Conservation (phyloP, 2,797 vertebrate genomes). For the Microchirus variegatus region DNA sequence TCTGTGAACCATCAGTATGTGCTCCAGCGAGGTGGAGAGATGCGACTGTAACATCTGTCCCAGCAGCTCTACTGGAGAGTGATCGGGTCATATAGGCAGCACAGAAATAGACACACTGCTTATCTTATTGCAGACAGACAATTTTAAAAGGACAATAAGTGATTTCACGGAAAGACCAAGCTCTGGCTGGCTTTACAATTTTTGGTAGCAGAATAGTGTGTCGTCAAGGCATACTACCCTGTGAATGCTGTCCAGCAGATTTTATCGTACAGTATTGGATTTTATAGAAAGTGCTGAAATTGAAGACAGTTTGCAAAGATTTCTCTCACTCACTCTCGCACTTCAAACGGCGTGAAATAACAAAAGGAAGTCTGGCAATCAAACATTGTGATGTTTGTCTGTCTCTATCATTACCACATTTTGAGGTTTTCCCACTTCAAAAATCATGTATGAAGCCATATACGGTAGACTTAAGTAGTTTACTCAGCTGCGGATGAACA, state of each 20-base stretch:
- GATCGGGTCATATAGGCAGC: conserved; percentile 60
- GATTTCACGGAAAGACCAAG: conserved; percentile 54
- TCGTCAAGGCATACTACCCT: conserved; percentile 32
- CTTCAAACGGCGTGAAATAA: conserved; percentile 79
- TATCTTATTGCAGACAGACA: conserved; percentile 59
- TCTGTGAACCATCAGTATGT: conserved; percentile 68
- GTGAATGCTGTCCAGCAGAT: conserved; percentile 57
- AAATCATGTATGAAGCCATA: conserved; percentile 69
- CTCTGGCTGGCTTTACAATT: conserved; percentile 21
- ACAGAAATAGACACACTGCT: conserved; percentile 59
- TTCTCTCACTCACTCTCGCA: conserved; percentile 52
- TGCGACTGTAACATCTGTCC: conserved; percentile 69
- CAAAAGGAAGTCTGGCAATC: conserved; percentile 78
- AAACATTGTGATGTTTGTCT: conserved; percentile 74
- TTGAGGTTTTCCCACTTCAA: conserved; percentile 69
- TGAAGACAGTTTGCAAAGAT: conserved; percentile 59
- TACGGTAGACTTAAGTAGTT: conserved; percentile 80
- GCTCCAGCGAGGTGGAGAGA: conserved; percentile 48
- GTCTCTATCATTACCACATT: conserved; percentile 74
- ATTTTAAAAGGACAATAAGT: conserved; percentile 45
- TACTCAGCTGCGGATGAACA: conserved; percentile 80
- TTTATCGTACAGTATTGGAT: conserved; percentile 46
- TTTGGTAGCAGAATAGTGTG: conserved; percentile 38
- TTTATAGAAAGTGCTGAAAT: conserved; percentile 61
- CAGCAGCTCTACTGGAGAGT: conserved; percentile 43